Evolutionary conservation across 2,113 vertebrate species (phyloP), one percentile per base, ranked within the genome.

Genomic region (Pyxicephalus adspersus): DNA sequence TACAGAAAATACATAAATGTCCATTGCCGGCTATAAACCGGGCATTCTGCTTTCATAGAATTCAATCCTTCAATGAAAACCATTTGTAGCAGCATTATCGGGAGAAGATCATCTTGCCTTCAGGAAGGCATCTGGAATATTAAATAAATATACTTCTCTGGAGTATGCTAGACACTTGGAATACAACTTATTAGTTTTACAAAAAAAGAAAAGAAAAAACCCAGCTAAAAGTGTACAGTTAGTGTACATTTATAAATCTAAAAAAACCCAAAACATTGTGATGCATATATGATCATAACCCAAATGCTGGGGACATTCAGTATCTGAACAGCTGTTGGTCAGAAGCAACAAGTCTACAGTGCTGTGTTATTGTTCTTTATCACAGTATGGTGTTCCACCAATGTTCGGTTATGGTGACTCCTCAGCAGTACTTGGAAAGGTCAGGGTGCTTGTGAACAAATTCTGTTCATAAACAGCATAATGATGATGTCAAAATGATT

Each of bases 261-360:
- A 31, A 70, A 82, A 75, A 60, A 75, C 66, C 28, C 29, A 65
- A 63, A 71, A 50, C 5, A 80, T 16, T 28, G 29, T 1, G 20
- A 20, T 64, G 55, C 38, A 45, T 51, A 45, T 60, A 57, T 57
- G 22, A 29, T 55, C 55, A 73, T 26, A 45, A 80, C 63, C 19
- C 29, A 80, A 72, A 74, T 34, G 61, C 51, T n/a, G 25, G 20
- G 29, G 18, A 82, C 61, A 75, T 75, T 82, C 70, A 75, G 45
- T 66, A 15, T 64, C 45, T 20, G 16, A 73, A 81, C 68, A 81
- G 79, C 58, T 81, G 61, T 26, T 58, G 70, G 70, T 82, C 80
- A 65, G 4, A 50, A 66, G 2, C 17, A 26, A 64, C 29, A 64
- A 80, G 77, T 71, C 57, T 73, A 64, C 66, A 64, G 78, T 80